phyloP scores from a whole-genome alignment of 2,888 invertebrate genomes.

The Elegia similella region DNA sequence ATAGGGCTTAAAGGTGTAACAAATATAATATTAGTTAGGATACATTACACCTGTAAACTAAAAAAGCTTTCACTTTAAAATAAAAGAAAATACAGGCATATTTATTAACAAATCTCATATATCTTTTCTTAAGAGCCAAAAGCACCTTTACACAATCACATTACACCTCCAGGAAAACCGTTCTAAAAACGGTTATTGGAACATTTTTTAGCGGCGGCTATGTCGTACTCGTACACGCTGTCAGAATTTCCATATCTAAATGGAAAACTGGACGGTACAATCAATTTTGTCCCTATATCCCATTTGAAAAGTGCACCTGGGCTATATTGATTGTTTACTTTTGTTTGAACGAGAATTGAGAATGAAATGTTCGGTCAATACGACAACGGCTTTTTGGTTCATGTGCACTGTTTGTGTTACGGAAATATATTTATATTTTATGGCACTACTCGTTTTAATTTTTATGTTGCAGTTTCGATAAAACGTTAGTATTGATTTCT shows the following conservation, averaged over 20 bases:
- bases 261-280: slow-evolving; percentile 74
- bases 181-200: slow-evolving; percentile 24
- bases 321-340: slow-evolving; percentile 60
- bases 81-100: neutral
- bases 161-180: neutral
- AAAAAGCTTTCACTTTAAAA: too few relatives aligned
- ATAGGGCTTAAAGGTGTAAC: too few relatives aligned
- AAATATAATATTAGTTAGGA: too few relatives aligned
- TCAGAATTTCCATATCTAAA: slow-evolving; percentile 76
- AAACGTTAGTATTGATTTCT: neutral
- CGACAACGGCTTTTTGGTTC: slow-evolving; percentile 23
- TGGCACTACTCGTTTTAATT: neutral
- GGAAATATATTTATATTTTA: neutral
- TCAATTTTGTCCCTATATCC: slow-evolving; percentile 73
- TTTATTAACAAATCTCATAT: neutral
- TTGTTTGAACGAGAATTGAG: slow-evolving; percentile 49
- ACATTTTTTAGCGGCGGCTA: slow-evolving; percentile 50
- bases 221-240: slow-evolving; percentile 68
- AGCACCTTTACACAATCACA: neutral
- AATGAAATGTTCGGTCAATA: slow-evolving; percentile 47
- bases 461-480: neutral
- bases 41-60: too few relatives aligned
- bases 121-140: neutral
- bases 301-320: slow-evolving; percentile 76
- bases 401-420: neutral